These are phyloP conservation scores for Rhabdomys pumilio DNA, from an alignment of 2,797 vertebrate species.

Conservation along the genomic window DNA sequence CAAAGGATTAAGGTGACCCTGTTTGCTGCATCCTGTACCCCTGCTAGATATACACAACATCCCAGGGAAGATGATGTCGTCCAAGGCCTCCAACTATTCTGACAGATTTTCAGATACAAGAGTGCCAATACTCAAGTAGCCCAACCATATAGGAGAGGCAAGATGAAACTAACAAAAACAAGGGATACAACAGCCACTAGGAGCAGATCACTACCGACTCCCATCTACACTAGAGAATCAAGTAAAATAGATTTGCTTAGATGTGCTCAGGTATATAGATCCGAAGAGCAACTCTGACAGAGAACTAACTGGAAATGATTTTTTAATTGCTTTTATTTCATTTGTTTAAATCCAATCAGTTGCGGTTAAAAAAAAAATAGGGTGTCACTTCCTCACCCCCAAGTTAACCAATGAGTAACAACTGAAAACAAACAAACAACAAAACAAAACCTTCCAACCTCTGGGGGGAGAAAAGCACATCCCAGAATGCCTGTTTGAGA, in stretches of 20 bases:
- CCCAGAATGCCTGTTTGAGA: neutral
- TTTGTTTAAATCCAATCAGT: slow-evolving; percentile 41
- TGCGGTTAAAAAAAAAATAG: slow-evolving; percentile 65
- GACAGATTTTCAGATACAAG: neutral
- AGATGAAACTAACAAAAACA: neutral
- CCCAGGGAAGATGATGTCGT: neutral
- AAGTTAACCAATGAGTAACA: slow-evolving; percentile 6
- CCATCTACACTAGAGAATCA: neutral
- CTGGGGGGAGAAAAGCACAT: neutral
- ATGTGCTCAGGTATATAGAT: neutral
- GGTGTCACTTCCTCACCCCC: neutral
- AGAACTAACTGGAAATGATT: slow-evolving; percentile 13
- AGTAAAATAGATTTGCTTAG: neutral
- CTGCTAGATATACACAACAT: neutral
- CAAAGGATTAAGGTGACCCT: neutral
- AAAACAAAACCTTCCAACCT: neutral
- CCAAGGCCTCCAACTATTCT: neutral
- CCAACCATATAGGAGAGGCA: neutral
- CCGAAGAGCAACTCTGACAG: neutral
- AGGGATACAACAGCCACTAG: neutral
- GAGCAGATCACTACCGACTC: neutral
- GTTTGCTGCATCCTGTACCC: neutral
- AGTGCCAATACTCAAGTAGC: neutral
- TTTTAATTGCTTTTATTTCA: slow-evolving; percentile 52
- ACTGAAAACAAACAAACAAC: slow-evolving; percentile 6